Base-by-base conservation (phyloP, 2,797 vertebrate genomes). In the Brachyrhaphis roseni region DNA sequence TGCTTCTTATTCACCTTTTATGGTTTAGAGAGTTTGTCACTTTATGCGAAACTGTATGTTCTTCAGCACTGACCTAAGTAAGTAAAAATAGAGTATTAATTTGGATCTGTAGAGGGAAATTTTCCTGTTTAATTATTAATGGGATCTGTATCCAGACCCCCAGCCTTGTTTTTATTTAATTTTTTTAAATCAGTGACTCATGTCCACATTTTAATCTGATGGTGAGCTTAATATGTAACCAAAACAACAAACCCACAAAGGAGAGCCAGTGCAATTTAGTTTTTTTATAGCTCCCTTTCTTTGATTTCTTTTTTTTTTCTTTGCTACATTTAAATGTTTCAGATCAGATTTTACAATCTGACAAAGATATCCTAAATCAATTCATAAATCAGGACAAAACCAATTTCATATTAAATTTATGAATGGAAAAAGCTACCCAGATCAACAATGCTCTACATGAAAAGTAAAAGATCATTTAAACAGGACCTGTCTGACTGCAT, bases 81-180 rank as follows among this genome's bases (percentile, higher is more conserved):
- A 57, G 26, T 12, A n/a, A n/a, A 55, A n/a, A 26, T 55, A 59
- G 13, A 59, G 34, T 1, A 64, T 8, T 39, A 23, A 68, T 41
- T 41, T 8, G 45, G 4, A 43, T 64, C 34, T 43, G 7, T 39
- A 31, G 68, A 79, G 72, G 78, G 78, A 53, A 77, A 47, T 79
- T 39, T 64, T 7, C 39, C 3, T 39, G 28, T 26, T 0, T 1
- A 57, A 16, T 51, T 8, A 26, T 39, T 41, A 68, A 41, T 2
- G 6, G 16, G 20, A 26, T 47, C 59, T 66, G 3, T 46, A 71
- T 76, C 75, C 55, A 66, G 26, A 20, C 18, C 6, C 0, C 34
- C 31, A 13, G 26, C 26, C 53, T 55, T 55, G 8, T 55, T 55
- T 51, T 0, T 49, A 5, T 49, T 20, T 20, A 1, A 1, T 49